Evolutionary conservation across 2,113 vertebrate genomes (phyloP), one percentile per base, ranked within the genome.

Genomic region (Crotalus helleri): DNA sequence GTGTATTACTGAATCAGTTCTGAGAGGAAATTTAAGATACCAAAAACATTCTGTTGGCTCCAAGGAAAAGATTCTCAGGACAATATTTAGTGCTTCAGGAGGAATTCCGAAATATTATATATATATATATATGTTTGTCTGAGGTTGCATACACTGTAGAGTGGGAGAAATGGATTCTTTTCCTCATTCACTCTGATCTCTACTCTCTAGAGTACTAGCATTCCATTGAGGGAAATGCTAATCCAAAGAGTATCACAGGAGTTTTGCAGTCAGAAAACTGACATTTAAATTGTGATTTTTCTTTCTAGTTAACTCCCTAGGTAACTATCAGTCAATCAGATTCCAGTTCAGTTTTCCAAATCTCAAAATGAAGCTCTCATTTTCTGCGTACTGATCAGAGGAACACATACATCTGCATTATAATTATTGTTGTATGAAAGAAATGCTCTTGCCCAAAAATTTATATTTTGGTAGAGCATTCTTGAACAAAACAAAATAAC

Each of bases 401-500:
- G 15, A 3, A 10, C 90, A 51, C 93, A 49, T 92, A 46, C 91
- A 93, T 12, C 90, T 86, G 69, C 64, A 59, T 81, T 81, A 94
- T 33, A 89, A 53, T 86, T 92, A 0, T 29, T 49, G 33, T 3
- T 6, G 12, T 9, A 85, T 15, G 51, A 85, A 59, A 85, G 24
- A 44, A 51, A 51, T 55, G 4, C 11, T 13, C 21, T 86, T 44
- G 33, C 74, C 49, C 74, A n/a, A 85, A 59, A 85, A 85, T 0
- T 1, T 57, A 29, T 85, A 39, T n/a, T 74, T 61, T 17, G n/a
- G 24, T 10, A 55, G 26, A 39, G 64, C 26, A 94, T 92, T 85
- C 26, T 49, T 93, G 87, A 81, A 81, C 17, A 87, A 88, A 54
- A 91, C 4, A 95, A 95, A 94, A 92, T 95, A 96, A 91, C 89